These are phyloP conservation scores for Sisyra terminalis DNA, from an alignment of 2,888 invertebrate genomes.

Conservation along the genomic window DNA sequence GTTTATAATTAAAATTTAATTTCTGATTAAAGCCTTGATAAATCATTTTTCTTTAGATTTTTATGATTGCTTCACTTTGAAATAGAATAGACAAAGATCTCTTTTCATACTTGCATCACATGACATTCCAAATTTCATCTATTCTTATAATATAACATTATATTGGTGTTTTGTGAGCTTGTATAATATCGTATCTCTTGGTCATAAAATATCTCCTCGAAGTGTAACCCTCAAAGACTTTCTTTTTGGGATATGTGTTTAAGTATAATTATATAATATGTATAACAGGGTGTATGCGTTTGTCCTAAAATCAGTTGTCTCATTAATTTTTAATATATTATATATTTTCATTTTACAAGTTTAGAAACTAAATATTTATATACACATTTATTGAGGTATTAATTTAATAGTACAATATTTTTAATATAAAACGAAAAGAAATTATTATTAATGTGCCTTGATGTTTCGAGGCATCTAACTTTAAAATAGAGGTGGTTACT, in stretches of 20 bases:
- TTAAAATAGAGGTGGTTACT: too few relatives aligned
- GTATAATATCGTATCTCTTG: not conserved
- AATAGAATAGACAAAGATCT: too few relatives aligned
- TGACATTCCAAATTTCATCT: too few relatives aligned
- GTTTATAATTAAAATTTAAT: too few relatives aligned
- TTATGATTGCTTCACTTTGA: not conserved
- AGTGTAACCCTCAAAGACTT: not conserved
- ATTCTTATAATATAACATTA: too few relatives aligned
- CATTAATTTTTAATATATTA: not conserved
- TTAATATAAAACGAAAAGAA: not conserved
- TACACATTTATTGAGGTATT: not conserved
- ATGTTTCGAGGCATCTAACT: too few relatives aligned
- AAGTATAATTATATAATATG: not conserved
- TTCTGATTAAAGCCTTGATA: not conserved
- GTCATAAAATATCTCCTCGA: not conserved
- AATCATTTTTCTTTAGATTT: not conserved
- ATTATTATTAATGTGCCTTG: too few relatives aligned
- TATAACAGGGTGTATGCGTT: not conserved
- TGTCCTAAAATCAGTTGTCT: conserved; percentile 2
- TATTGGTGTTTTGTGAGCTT: not conserved
- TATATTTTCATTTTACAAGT: not conserved
- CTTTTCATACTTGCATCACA: too few relatives aligned
- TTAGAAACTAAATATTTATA: not conserved
- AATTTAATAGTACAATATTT: not conserved
- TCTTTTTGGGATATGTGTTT: not conserved